phyloP scores from a whole-genome alignment of 2,888 invertebrate genomes.

The Drymonia ruficornis region DNA sequence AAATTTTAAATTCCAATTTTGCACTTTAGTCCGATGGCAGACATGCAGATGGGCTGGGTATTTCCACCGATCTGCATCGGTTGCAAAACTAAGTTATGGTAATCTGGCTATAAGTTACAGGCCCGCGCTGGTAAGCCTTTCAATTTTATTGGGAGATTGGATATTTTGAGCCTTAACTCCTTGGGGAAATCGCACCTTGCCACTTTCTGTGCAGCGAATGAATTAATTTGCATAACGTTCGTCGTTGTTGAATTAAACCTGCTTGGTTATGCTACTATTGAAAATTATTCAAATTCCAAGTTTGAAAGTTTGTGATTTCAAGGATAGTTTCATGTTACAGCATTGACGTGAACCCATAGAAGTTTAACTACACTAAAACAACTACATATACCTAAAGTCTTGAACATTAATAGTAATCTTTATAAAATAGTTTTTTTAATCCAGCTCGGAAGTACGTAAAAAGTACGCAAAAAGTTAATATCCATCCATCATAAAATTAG shows the following conservation, averaged over 20 bases:
- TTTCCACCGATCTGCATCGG: slow-evolving; percentile 72
- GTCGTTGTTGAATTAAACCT: slow-evolving; percentile 37
- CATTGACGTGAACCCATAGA: too few relatives aligned
- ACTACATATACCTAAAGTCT: too few relatives aligned
- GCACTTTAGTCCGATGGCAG: slow-evolving; percentile 63
- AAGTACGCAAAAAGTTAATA: too few relatives aligned
- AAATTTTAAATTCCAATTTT: slow-evolving; percentile 74
- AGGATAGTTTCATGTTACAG: not conserved
- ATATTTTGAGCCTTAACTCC: slow-evolving; percentile 44
- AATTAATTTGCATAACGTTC: slow-evolving; percentile 35
- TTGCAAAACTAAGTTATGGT: slow-evolving; percentile 73
- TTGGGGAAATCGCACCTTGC: slow-evolving; percentile 46
- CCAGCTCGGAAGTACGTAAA: not conserved
- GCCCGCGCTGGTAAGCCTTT: slow-evolving; percentile 59
- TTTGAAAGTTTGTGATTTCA: not conserved
- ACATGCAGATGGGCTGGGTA: slow-evolving; percentile 68
- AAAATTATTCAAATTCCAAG: not conserved
- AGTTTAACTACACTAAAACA: too few relatives aligned
- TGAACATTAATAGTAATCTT: too few relatives aligned
- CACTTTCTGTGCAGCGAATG: slow-evolving; percentile 41
- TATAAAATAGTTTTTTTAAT: not conserved
- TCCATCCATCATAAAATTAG: too few relatives aligned
- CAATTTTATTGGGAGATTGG: slow-evolving; percentile 64
- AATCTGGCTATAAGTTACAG: slow-evolving; percentile 74
- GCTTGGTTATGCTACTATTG: slow-evolving; percentile 33